Evolutionary conservation across 1,140 invertebrate genomes (phyloP), one percentile per base, ranked within the genome.

Genomic region (Apis cerana): DNA sequence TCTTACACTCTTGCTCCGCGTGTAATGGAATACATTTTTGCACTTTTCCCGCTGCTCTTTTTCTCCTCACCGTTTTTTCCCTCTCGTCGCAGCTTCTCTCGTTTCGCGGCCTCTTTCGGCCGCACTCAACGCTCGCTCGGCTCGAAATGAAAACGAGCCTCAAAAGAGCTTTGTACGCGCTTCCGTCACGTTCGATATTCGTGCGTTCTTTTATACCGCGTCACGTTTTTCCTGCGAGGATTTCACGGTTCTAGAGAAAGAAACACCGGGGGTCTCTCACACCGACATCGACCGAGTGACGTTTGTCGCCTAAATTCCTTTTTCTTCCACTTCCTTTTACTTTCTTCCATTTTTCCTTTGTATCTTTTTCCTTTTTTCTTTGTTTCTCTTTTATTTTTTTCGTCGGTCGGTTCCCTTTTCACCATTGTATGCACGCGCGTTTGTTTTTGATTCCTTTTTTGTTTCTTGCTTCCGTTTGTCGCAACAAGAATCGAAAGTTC

Each of bases 141-240:
- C 52, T 82, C 77, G 27, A 84, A 89, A 88, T 89, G 87, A 88
- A 86, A 88, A 88, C 84, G 84, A 88, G 82, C 65, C 84, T 86
- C 84, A 74, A 88, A 88, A 88, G 88, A 84, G 67, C 84, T 89
- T 89, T 88, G 87, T 86, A 71, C 75, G 70, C 54, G 80, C 68
- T 75, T 77, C 83, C 76, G 76, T 85, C 86, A 85, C 75, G 80
- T 88, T 85, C 86, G 80, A 88, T 88, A 88, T 88, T 80, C 83
- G 56, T 64, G 62, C 84, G 59, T 80, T 85, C 76, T 80, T 88
- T 88, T 85, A 88, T 81, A 62, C 59, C 80, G 5, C 33, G 83
- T 75, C 87, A 88, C 83, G 83, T 88, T 85, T 68, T 80, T 27
- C 21, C 27, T n/a, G 43, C 65, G 64, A 80, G 81, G 62, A 76